Evolutionary conservation across 1,140 invertebrate genomes (phyloP).

Genomic region (Brachionus rubens): DNA sequence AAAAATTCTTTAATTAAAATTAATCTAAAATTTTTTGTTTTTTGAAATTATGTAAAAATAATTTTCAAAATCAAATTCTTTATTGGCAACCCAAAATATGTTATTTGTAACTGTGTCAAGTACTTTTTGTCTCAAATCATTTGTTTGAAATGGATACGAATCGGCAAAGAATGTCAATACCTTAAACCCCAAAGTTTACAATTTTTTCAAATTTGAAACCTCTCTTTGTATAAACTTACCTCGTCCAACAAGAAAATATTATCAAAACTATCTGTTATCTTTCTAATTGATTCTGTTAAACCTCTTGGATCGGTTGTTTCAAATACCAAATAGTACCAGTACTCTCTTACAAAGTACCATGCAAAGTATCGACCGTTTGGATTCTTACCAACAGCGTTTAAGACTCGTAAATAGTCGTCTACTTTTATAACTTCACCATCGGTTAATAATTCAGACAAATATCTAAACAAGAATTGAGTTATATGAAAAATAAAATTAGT

Average conservation of each 20-base stretch:
- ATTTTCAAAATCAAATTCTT: background rate
- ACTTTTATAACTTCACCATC: background rate
- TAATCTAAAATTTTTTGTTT: too few species aligned
- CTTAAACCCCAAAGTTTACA: too few species aligned
- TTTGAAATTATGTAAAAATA: too few species aligned
- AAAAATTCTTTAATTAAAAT: too few species aligned
- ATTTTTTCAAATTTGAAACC: too few species aligned
- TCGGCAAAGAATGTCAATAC: background rate
- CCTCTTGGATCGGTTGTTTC: background rate
- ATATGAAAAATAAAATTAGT: background rate
- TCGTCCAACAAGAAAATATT: constrained; percentile 29
- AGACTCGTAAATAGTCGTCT: constrained; percentile 8
- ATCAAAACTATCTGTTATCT: constrained; percentile 19
- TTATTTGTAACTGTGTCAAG: background rate
- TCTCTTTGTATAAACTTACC: background rate
- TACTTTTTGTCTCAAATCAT: background rate
- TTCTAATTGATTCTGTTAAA: background rate
- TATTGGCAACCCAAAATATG: background rate
- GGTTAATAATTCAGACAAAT: background rate
- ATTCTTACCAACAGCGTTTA: constrained; percentile 4
- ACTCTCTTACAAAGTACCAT: constrained; percentile 37
- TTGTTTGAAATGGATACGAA: background rate
- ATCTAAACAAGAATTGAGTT: background rate
- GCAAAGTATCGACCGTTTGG: constrained; percentile 35
- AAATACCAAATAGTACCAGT: constrained; percentile 21